These are phyloP conservation scores for Cistogaster globosa DNA, from an alignment of 2,888 invertebrate species.

Conservation along the genomic window DNA sequence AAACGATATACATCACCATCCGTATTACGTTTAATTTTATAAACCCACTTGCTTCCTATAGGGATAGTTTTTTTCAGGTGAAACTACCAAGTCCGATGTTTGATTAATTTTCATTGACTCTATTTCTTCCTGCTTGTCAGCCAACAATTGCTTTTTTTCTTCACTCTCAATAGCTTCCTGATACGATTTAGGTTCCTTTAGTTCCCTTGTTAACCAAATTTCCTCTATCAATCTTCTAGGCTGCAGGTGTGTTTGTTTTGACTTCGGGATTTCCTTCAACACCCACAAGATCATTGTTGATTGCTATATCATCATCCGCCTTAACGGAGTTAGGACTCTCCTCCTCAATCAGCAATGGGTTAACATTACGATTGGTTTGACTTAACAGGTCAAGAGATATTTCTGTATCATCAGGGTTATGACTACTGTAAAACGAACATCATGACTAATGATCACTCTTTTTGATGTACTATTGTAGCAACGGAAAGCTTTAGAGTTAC, in stretches of 20 bases:
- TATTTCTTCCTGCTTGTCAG: constrained; percentile 50
- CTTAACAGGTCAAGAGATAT: not conserved
- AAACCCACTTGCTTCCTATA: constrained; percentile 72
- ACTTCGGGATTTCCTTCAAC: not conserved
- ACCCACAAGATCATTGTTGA: constrained; percentile 29
- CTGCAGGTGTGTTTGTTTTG: not conserved
- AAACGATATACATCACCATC: constrained; percentile 59
- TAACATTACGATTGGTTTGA: not conserved
- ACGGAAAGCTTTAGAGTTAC: constrained; percentile 72
- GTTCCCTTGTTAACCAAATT: constrained; percentile 22
- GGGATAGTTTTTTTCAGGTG: constrained; percentile 70
- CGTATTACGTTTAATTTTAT: constrained; percentile 39
- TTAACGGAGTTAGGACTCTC: not conserved
- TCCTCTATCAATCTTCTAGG: constrained; percentile 58
- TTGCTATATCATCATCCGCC: not conserved
- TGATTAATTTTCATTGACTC: constrained; percentile 37
- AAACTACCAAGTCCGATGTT: constrained; percentile 49
- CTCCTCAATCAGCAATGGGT: constrained; percentile 31
- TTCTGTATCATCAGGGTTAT: not conserved
- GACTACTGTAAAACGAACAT: constrained; percentile 51
- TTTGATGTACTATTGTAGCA: constrained; percentile 38
- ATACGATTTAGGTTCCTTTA: constrained; percentile 49
- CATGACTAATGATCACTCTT: constrained; percentile 56
- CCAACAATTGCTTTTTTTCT: constrained; percentile 38
- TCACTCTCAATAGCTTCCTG: constrained; percentile 26